Percentiles rank a stretch among this genome's conserved stretches.
phyloP scores from a whole-genome alignment of 2,888 invertebrate species.

The Tryphoninae sp. region DNA sequence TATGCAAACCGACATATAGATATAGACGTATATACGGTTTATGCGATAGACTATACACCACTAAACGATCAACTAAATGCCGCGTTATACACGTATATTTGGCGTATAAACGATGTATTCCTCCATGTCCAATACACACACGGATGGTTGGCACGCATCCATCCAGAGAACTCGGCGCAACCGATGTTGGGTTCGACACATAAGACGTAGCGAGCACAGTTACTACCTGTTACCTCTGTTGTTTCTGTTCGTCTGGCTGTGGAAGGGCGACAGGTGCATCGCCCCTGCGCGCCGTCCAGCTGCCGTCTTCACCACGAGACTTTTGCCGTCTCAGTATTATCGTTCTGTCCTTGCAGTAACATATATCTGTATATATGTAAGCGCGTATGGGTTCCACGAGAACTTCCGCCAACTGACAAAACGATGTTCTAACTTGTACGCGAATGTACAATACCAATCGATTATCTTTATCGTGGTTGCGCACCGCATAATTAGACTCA shows the following conservation, averaged over 20 bases:
- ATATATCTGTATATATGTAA: constrained; percentile 21
- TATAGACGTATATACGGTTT: neutral
- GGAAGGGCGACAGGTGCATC: constrained; percentile 78
- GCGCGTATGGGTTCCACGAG: constrained; percentile 10
- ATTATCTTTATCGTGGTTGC: constrained; percentile 64
- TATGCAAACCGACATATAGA: constrained; percentile 11
- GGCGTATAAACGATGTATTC: constrained; percentile 3
- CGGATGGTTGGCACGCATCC: constrained; percentile 69
- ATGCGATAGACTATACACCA: constrained; percentile 12
- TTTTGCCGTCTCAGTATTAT: constrained; percentile 54
- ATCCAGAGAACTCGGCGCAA: constrained; percentile 62
- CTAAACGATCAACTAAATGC: constrained; percentile 35
- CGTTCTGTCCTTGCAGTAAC: constrained; percentile 48
- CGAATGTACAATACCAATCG: constrained; percentile 57
- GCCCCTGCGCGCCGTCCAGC: constrained; percentile 75
- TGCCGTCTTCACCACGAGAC: constrained; percentile 74
- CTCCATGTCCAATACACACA: constrained; percentile 6
- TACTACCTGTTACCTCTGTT: constrained; percentile 74
- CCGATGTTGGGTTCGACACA: constrained; percentile 67
- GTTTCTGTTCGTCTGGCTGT: constrained; percentile 73
- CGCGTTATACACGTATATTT: constrained; percentile 16
- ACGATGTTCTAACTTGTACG: constrained; percentile 35
- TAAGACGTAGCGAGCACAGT: constrained; percentile 57
- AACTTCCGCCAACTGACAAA: constrained; percentile 57
- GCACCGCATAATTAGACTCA: constrained; percentile 33